Conservation (phyloP, 2,113 vertebrate species). For the Ellobius talpinus region DNA sequence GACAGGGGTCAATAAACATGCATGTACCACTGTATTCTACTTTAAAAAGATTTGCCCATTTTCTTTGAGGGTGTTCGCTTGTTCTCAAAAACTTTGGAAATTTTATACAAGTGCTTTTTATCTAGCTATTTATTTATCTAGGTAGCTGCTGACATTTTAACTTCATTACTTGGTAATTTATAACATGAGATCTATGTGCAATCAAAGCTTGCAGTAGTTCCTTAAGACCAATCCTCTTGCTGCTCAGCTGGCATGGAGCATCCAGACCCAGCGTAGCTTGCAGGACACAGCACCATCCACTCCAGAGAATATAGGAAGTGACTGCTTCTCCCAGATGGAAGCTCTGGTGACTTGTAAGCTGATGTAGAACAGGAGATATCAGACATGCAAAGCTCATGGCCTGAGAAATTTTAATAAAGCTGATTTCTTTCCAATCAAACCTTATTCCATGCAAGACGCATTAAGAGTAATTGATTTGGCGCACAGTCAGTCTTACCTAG, state of each 20-base stretch:
- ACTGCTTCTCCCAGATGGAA: background rate
- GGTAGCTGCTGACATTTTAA: background rate
- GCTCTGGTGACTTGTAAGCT: background rate
- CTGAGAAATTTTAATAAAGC: background rate
- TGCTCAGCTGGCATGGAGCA: too few species aligned
- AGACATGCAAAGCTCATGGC: background rate
- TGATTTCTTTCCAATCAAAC: background rate
- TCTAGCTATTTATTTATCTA: slow-evolving; percentile 23
- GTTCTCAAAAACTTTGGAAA: background rate
- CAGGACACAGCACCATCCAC: background rate
- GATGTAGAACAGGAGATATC: background rate
- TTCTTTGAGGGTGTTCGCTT: background rate
- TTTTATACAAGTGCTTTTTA: background rate
- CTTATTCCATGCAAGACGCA: too few species aligned
- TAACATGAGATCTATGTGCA: background rate
- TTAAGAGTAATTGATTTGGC: background rate
- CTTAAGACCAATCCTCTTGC: background rate
- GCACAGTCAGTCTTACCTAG: background rate
- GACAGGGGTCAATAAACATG: background rate
- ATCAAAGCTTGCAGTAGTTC: background rate
- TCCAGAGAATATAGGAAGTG: too few species aligned
- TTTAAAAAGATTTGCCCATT: background rate
- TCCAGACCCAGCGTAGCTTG: background rate
- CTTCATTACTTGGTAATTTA: background rate
- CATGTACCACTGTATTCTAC: background rate